These are phyloP conservation scores for Hippocampus barbouri DNA, from an alignment of 2,113 vertebrate genomes.

Conservation along the genomic window DNA sequence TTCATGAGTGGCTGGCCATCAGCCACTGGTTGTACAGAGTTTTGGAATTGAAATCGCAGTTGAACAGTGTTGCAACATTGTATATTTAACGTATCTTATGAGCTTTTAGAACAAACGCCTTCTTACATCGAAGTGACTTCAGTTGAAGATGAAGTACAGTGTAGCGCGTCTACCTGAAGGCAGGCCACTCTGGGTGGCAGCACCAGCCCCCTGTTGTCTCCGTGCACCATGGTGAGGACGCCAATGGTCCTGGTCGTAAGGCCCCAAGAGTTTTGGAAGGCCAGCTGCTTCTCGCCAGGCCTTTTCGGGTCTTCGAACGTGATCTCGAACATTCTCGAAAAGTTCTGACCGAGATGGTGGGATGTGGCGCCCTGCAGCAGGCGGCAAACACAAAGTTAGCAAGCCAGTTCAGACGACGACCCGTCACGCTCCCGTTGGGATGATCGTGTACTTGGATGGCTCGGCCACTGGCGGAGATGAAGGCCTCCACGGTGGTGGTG, in stretches of 20 bases:
- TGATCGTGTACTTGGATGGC: constrained; percentile 85
- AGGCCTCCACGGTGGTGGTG: constrained; percentile 93
- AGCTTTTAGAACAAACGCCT: too few species aligned
- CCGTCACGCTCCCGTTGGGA: constrained; percentile 75
- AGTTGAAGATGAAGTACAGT: not conserved
- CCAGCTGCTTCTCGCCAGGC: constrained; percentile 92
- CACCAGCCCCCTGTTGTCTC: constrained; percentile 93
- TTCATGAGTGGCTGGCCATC: too few species aligned
- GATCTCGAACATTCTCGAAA: constrained; percentile 97
- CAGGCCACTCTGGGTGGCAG: constrained; percentile 90
- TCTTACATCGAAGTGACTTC: not conserved
- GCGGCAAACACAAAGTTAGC: not conserved
- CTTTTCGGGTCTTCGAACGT: constrained; percentile 91
- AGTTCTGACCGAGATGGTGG: constrained; percentile 97
- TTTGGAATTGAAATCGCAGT: too few species aligned
- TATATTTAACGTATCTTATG: too few species aligned
- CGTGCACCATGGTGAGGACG: constrained; percentile 95
- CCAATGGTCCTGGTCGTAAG: constrained; percentile 94
- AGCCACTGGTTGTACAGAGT: too few species aligned
- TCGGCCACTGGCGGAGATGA: constrained; percentile 91
- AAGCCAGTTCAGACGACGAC: not conserved
- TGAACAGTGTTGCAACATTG: too few species aligned
- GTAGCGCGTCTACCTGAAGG: constrained; percentile 79
- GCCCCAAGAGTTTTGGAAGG: constrained; percentile 97
- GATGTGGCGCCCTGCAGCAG: constrained; percentile 86